These are phyloP conservation scores for Spodoptera exigua DNA, from an alignment of 2,888 invertebrate genomes.

Conservation along the genomic window DNA sequence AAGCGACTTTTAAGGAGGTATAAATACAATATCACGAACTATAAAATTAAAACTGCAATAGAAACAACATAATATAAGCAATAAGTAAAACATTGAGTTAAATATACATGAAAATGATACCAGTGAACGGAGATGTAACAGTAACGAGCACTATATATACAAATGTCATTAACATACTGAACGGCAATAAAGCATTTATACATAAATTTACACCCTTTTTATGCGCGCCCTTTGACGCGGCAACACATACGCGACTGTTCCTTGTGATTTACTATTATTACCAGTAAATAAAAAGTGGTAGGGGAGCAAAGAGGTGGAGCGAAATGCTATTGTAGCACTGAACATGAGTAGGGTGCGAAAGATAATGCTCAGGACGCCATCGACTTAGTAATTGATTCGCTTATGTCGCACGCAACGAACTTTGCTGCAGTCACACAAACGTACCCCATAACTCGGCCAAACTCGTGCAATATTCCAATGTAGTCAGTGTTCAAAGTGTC, in stretches of 20 bases:
- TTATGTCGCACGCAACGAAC: conserved; percentile 76
- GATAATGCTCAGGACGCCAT: conserved; percentile 78
- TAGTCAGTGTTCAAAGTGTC: conserved; percentile 53
- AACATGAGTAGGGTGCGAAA: conserved; percentile 81
- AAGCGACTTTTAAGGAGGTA: too few relatives aligned
- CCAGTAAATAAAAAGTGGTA: conserved; percentile 88
- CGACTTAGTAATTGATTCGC: conserved; percentile 86
- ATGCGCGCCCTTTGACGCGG: conserved; percentile 70
- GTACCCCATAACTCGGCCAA: conserved; percentile 36
- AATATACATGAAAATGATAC: conserved; percentile 31
- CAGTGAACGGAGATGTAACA: conserved; percentile 35
- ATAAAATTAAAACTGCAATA: not conserved
- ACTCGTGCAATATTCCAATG: conserved; percentile 53
- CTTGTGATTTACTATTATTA: conserved; percentile 88
- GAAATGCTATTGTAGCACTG: conserved; percentile 82
- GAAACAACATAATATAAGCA: not conserved
- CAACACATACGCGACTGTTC: conserved; percentile 77
- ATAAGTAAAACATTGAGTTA: conserved; percentile 13
- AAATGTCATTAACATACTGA: conserved; percentile 58
- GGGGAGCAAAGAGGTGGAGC: conserved; percentile 89
- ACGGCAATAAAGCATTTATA: conserved; percentile 63
- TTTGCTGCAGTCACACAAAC: conserved; percentile 50
- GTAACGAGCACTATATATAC: conserved; percentile 63
- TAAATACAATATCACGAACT: too few relatives aligned
- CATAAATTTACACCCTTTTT: conserved; percentile 82